Evolutionary conservation across 2,113 vertebrate species (phyloP).

Genomic region (Clarias macrocephalus): DNA sequence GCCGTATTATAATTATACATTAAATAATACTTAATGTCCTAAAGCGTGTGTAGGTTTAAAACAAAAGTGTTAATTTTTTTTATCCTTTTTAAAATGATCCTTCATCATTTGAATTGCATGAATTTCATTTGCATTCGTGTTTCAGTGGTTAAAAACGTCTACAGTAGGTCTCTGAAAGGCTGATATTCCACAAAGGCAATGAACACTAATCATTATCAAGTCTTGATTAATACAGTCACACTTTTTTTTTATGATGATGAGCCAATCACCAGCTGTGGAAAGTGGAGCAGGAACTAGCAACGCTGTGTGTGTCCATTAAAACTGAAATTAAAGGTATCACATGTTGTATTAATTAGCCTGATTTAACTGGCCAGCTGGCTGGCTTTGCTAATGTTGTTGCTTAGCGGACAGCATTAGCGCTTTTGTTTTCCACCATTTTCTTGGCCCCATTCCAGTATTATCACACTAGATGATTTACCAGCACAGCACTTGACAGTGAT

Average conservation of each 20-base stretch:
- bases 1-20: no score
- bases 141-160: neutral
- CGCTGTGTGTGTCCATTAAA: slow-evolving; percentile 1
- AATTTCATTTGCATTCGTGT: neutral
- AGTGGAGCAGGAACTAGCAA: neutral
- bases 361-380: neutral
- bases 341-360: neutral
- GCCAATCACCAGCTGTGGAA: neutral
- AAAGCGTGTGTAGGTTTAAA: no score
- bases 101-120: neutral
- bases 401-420: neutral
- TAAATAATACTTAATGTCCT: no score
- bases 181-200: neutral
- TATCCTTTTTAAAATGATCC: neutral
- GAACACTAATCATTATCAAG: neutral
- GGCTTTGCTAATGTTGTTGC: neutral
- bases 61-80: no score
- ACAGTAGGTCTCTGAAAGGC: neutral
- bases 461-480: neutral
- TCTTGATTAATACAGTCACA: neutral
- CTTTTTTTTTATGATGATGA: neutral
- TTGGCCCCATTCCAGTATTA: neutral
- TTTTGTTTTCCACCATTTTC: neutral
- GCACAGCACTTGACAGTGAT: neutral
- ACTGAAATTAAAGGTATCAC: neutral